phyloP scores from a whole-genome alignment of 2,113 vertebrate genomes.

The Patagioenas fasciata region DNA sequence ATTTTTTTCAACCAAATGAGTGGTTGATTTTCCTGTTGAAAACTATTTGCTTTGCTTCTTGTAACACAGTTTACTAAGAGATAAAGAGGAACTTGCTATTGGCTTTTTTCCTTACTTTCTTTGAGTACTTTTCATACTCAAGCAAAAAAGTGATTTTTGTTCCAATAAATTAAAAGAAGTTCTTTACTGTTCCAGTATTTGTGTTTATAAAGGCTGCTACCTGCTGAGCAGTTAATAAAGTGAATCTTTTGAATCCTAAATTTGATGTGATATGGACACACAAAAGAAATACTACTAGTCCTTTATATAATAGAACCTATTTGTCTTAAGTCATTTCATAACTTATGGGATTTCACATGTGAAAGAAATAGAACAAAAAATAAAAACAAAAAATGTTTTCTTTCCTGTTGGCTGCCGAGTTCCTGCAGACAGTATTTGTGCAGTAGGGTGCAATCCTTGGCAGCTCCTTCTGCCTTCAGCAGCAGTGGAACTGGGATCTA shows the following conservation, averaged over 20 bases:
- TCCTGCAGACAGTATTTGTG: fast-evolving
- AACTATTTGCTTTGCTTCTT: background rate
- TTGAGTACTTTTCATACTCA: background rate
- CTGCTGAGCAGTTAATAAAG: background rate
- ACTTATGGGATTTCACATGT: background rate
- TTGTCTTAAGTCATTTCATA: background rate
- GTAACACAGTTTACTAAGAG: background rate
- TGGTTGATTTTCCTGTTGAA: background rate
- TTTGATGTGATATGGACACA: background rate
- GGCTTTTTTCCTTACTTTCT: background rate
- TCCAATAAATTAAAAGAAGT: background rate
- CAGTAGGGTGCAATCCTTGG: background rate
- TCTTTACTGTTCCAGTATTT: background rate
- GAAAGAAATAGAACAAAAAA: background rate
- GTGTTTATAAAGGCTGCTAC: background rate
- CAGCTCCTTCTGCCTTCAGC: background rate
- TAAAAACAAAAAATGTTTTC: background rate
- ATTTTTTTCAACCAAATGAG: background rate
- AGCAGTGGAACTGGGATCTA: background rate
- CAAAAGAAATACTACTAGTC: background rate
- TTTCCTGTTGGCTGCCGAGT: background rate
- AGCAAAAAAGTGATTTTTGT: background rate
- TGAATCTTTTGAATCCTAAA: background rate
- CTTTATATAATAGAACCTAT: background rate
- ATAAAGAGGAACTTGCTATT: background rate